Conservation (phyloP, 2,113 vertebrate species). For the Chlorodrepanis virens region DNA sequence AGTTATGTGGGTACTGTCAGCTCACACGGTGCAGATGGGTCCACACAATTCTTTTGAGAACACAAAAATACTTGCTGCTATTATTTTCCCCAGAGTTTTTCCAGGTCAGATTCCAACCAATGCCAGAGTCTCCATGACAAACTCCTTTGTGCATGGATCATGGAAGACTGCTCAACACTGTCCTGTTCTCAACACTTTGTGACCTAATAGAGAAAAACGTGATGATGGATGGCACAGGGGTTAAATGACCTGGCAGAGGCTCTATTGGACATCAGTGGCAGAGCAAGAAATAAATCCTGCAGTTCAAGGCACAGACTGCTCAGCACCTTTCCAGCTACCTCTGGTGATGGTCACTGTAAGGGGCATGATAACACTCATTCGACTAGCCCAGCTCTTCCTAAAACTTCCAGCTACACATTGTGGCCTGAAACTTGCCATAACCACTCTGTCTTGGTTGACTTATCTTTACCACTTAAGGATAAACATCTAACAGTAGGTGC, state of each 20-base stretch:
- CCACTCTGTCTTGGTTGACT: neutral
- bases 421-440: neutral
- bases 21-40: rapidly evolving
- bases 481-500: neutral
- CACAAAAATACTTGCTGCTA: neutral
- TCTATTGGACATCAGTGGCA: neutral
- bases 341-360: neutral
- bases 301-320: neutral
- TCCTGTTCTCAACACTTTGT: neutral
- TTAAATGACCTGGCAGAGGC: neutral
- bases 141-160: neutral
- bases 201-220: neutral
- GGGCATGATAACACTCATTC: neutral
- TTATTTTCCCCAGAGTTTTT: neutral
- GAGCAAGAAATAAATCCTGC: neutral
- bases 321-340: neutral
- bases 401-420: neutral
- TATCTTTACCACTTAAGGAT: neutral
- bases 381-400: neutral
- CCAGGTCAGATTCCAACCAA: neutral
- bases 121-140: neutral
- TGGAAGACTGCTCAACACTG: neutral
- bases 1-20: neutral
- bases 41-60: neutral
- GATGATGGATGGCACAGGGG: no score